Base-by-base conservation (phyloP, 1,140 invertebrate species). In the Drosophila azteca region DNA sequence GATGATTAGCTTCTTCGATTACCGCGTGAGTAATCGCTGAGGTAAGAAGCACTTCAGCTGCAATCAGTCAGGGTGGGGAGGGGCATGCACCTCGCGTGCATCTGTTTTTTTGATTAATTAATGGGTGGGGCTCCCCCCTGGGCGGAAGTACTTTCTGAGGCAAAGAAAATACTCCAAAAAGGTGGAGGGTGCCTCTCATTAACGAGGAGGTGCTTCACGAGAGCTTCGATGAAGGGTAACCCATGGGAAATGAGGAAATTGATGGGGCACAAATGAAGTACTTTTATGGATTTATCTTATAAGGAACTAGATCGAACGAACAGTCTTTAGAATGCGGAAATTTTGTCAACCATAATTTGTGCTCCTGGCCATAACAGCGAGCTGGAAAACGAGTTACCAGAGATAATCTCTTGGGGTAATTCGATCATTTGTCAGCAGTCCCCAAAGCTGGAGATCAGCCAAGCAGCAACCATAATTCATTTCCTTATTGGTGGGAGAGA, bases 41-140 rank as follows among this genome's bases (percentile, higher is more conserved):
- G 39, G 20, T 13, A 72, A 67, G 77, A 83, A 84, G 61, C 61
- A 79, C 60, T 82, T 52, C 3, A 48, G 67, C 55, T 59, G 60
- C 72, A 61, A 73, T 77, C 78, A 54, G 35, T 31, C 29, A 31
- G 29, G 29, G 6, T 2, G 31, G 8, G 31, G 8, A n/a, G 48
- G 57, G 52, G 49, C 54, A 50, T 63, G 57, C 53, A 57, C 2
- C 29, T 31, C 31, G 31, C 31, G 31, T 31, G 31, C 52, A 7
- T 29, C 8, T 31, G 48, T 24, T 41, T 79, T 79, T 77, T 85
- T 84, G 77, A 81, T 77, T 84, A 80, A 80, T 85, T 77, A 39
- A 39, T 39, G 52, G 73, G 63, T 44, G 80, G 53, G 58, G 49
- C 43, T 17, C 39, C 17, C 17, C 17, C 17, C 1, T 1, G 17